A percentile compares a stretch with the other conserved stretches of the same genome.
These are phyloP conservation scores for Drosophila buzzatii DNA, from an alignment of 2,888 invertebrate species.

Conservation along the genomic window DNA sequence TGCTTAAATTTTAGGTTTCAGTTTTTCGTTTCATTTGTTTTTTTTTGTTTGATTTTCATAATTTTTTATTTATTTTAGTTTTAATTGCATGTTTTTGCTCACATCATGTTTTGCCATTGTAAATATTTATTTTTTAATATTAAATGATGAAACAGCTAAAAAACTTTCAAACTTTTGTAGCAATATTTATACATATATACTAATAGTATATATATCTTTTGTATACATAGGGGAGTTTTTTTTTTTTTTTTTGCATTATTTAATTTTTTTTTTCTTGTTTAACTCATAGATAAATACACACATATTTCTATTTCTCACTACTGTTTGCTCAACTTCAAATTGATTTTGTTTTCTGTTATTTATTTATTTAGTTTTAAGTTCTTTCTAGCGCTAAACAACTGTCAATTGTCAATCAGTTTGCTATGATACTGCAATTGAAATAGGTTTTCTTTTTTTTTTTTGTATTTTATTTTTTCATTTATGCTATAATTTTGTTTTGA, in stretches of 20 bases:
- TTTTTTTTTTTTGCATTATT: slow-evolving; percentile 19
- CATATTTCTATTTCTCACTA: slow-evolving; percentile 44
- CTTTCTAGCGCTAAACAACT: slow-evolving; percentile 39
- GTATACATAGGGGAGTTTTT: slow-evolving; percentile 46
- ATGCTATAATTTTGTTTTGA: slow-evolving; percentile 58
- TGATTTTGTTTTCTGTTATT: slow-evolving; percentile 8
- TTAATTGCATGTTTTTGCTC: slow-evolving; percentile 51
- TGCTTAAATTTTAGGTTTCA: slow-evolving; percentile 73
- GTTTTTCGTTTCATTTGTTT: slow-evolving; percentile 34
- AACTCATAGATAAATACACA: slow-evolving; percentile 31
- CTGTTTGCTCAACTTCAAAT: slow-evolving; percentile 37
- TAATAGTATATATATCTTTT: slow-evolving; percentile 34
- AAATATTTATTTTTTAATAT: slow-evolving; percentile 69
- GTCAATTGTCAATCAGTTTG: slow-evolving; percentile 43
- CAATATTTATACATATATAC: slow-evolving; percentile 13
- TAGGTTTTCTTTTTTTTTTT: slow-evolving; percentile 5
- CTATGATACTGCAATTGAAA: slow-evolving; percentile 41
- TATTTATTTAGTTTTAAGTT: neutral
- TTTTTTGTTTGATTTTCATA: slow-evolving; percentile 25
- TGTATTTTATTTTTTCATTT: slow-evolving; percentile 15
- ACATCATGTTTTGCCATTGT: slow-evolving; percentile 61
- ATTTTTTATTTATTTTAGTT: slow-evolving; percentile 22
- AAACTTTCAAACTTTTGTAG: slow-evolving; percentile 45
- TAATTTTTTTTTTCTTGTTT: slow-evolving; percentile 5
- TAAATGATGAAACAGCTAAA: slow-evolving; percentile 74